Base-by-base conservation (phyloP, 2,888 invertebrate species). In the Shargacucullia verbasci region DNA sequence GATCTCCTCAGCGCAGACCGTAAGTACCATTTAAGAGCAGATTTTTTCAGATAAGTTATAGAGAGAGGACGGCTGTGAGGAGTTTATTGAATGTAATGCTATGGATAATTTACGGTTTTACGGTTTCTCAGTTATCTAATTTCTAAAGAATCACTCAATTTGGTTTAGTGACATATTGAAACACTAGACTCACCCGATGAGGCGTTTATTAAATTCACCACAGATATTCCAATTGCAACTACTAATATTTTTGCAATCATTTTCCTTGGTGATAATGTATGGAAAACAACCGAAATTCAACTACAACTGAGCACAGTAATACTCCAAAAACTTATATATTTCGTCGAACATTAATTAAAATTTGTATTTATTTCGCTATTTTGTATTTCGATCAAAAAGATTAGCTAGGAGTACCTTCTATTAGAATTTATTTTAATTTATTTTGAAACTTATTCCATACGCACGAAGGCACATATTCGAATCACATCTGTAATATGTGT, bases 161-260 rank as follows among this genome's bases (percentile, higher is more conserved):
- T 3, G 2, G 20, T 20, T 20, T 20, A 20, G 4, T 20, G 2
- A 20, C 4, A 4, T 20, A 20, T 20, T 20, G 20, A 20, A 20
- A 20, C 20, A 40, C 1, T 8, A 5, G 2, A 52, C 64, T 70
- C 38, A 66, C 66, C 64, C 12, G 40, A 3, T 11, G 12, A 0
- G 14, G 50, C 31, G 5, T 47, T 49, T 0, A 33, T 40, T 29
- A 53, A 29, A 39, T 38, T 48, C 10, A 63, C 10, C 14, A 50
- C n/a, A 35, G 13, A 43, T 33, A 44, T 31, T 0, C 40, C 39
- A 38, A 34, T 45, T 41, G 31, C 38, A 2, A 64, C 25, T 31
- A 64, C 3, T 0, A 69, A 48, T 35, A 70, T 12, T 48, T 15
- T 35, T 8, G 53, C 7, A 13, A 20, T 38, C 65, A 66, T 66